Percentiles rank a stretch among this genome's conserved stretches.
Conservation (phyloP, 2,888 invertebrate genomes). For the Falcaria lacertinaria region DNA sequence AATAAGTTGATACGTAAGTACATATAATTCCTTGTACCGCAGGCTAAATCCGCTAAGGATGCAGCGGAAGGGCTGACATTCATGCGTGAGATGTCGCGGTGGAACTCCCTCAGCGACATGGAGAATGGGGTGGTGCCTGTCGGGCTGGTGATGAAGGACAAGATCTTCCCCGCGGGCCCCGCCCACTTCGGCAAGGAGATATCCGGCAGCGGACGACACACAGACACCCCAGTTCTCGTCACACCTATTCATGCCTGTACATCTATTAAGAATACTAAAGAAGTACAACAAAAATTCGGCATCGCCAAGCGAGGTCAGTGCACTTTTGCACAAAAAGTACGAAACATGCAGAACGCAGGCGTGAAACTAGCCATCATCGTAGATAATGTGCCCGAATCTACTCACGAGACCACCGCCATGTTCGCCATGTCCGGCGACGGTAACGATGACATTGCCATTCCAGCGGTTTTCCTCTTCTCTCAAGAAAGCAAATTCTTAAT, state of each 20-base stretch:
- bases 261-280: conserved; percentile 75
- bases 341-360: conserved; percentile 89
- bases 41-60: conserved; percentile 92
- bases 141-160: conserved; percentile 42
- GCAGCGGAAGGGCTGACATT: conserved; percentile 96
- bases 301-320: conserved; percentile 95
- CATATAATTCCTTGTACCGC: conserved; percentile 15
- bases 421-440: conserved; percentile 99
- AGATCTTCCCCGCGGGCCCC: conserved; percentile 85
- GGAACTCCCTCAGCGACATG: conserved; percentile 86
- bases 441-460: conserved; percentile 90
- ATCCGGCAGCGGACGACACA: conserved; percentile 80
- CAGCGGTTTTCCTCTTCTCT: conserved; percentile 93
- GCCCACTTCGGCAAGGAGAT: conserved; percentile 94
- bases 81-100: conserved; percentile 98
- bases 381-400: conserved; percentile 89
- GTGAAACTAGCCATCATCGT: conserved; percentile 91
- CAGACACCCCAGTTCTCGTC: conserved; percentile 83
- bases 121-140: conserved; percentile 63
- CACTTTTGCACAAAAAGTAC: conserved; percentile 97
- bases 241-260: conserved; percentile 85
- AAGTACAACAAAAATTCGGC: conserved; percentile 86
- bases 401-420: conserved; percentile 87
- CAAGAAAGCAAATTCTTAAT: conserved; percentile 86
- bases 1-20: no score